Evolutionary conservation across 2,797 vertebrate genomes (phyloP), one percentile per base, ranked within the genome.

Genomic region (Lithobates sylvaticus): DNA sequence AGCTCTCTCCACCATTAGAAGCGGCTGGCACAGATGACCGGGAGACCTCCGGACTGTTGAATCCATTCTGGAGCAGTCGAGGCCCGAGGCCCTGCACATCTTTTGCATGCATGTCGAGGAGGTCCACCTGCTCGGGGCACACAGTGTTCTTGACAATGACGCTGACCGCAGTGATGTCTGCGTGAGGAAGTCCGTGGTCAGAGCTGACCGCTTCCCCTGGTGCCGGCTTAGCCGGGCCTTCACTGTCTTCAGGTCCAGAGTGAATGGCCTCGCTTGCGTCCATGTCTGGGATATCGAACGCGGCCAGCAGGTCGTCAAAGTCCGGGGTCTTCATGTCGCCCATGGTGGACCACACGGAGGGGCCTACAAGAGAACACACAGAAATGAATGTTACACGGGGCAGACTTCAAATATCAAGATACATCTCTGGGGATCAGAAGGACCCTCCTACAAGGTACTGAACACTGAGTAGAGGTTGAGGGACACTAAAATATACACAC

Each of bases 301-400:
- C 98, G 68, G 98, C 98, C 91, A 99, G 90, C 3, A 99, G 95
- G 92, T 99, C 98, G 10, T 99, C 98, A 2, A 99, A 99, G 89
- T 99, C 98, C 13, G 98, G 98, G n/a, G 98, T 99, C 89, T 99
- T 99, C 98, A 99, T 99, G 94, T 99, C 98, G 90, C 97, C 98
- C 98, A 99, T 99, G 88, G 92, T 92, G 93, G 89, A 90, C 89
- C 78, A 87, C 84, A 85, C 87, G 80, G 89, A 89, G 64, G 84
- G 91, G 91, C 92, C 96, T 96, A 86, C 3, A 50, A 50, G 27
- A 87, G 16, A 47, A 64, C 5, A 81, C 5, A 69, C 36, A 3
- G 1, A 15, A 3, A 10, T 44, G 10, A 44, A 12, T 10, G 12
- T 44, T 1, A 44, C 42, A 44, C 10, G 2, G 5, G 1, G 36